Evolutionary conservation across 2,113 vertebrate species (phyloP), one percentile per base, ranked within the genome.

Genomic region (Channa maculata): DNA sequence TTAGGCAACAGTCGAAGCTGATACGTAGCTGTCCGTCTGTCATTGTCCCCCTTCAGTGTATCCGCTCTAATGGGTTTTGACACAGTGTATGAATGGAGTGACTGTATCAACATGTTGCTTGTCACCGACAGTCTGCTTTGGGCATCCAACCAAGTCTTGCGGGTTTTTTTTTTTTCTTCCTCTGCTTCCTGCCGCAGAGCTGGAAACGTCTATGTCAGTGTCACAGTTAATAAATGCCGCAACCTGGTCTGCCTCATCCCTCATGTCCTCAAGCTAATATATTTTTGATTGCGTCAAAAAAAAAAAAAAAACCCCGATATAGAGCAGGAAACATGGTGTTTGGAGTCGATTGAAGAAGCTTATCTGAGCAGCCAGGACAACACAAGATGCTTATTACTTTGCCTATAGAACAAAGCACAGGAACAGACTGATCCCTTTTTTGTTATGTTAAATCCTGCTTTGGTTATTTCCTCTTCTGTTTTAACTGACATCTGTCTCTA

Each of bases 181-280:
- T 61, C 52, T 52, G 52, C 57, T 67, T 51, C 83, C 82, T 91
- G 90, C 89, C 88, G 91, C 91, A 92, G 88, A 88, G 90, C 88
- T 86, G 78, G 79, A 77, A 77, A 63, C 69, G 75, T 87, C 86
- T 90, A 72, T 49, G 83, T 88, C 86, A 69, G 33, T 86, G 81
- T 88, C 79, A 87, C 72, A 80, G 84, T 89, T 88, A 86, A 92
- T 91, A 84, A 92, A 88, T 92, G 91, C 90, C 86, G 90, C 79
- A 89, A 73, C 80, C 61, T 60, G 10, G 73, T 77, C 80, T 84
- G 77, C 65, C 58, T 82, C 55, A 49, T 59, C 64, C 79, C 48
- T 53, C 50, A 48, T 55, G 49, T 65, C 75, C 71, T 15, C 60
- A 0, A 72, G 50, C 39, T 6, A 49, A 8, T 48, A 3, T 34